phyloP scores from a whole-genome alignment of 2,888 invertebrate species.

The Sinohyriopsis cumingii region DNA sequence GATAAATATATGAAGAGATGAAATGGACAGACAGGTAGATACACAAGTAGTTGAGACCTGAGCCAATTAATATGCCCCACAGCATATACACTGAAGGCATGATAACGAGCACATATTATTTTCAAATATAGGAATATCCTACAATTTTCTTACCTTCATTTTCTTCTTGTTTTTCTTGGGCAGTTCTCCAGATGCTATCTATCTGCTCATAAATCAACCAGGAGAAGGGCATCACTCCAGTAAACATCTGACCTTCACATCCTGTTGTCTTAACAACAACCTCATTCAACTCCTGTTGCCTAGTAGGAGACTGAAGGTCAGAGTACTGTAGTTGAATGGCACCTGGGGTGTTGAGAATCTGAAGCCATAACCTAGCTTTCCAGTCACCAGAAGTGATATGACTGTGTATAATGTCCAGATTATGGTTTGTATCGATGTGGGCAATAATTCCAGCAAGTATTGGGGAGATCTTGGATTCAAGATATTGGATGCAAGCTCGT shows the following conservation, averaged over 20 bases:
- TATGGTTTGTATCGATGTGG: constrained; percentile 60
- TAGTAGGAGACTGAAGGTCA: constrained; percentile 40
- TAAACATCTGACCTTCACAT: constrained; percentile 37
- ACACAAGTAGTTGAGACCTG: too few relatives aligned
- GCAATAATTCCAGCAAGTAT: constrained; percentile 62
- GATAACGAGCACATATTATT: too few relatives aligned
- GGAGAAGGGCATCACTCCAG: constrained; percentile 57
- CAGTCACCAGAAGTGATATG: constrained; percentile 23
- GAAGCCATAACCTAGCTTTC: constrained; percentile 54
- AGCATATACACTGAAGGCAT: too few relatives aligned
- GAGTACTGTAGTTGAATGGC: constrained; percentile 41
- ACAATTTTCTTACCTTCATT: constrained; percentile 4
- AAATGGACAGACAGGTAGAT: too few relatives aligned
- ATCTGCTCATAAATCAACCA: constrained; percentile 50
- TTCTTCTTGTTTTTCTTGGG: constrained; percentile 9
- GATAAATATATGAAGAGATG: too few relatives aligned
- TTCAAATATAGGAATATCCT: too few relatives aligned
- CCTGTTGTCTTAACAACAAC: constrained; percentile 50
- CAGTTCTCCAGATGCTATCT: constrained; percentile 23
- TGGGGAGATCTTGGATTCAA: constrained; percentile 58
- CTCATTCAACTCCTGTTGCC: constrained; percentile 46
- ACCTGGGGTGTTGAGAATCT: constrained; percentile 41
- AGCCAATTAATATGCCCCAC: too few relatives aligned
- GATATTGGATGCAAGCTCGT: constrained; percentile 47
- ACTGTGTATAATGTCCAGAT: constrained; percentile 52